phyloP scores from a whole-genome alignment of 2,888 invertebrate species.

The Malthinus seriepunctatus region DNA sequence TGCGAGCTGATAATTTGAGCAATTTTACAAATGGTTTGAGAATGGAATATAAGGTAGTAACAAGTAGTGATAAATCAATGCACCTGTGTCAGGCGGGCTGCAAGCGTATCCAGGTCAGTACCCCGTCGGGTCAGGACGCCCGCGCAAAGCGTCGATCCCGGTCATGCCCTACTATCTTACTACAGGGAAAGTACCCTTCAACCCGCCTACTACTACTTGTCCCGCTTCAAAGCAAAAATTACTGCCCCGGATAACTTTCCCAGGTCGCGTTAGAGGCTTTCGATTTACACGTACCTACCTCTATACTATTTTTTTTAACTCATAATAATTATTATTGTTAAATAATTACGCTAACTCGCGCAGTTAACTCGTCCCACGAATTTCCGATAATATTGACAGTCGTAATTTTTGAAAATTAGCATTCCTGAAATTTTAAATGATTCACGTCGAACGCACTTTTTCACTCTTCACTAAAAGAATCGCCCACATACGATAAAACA shows the following conservation, averaged over 20 bases:
- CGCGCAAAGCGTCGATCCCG: constrained; percentile 38
- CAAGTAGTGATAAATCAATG: constrained; percentile 50
- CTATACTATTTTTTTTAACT: too few relatives aligned
- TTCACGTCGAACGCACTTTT: too few relatives aligned
- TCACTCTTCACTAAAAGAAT: too few relatives aligned
- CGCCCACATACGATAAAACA: too few relatives aligned
- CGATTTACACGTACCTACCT: constrained; percentile 22
- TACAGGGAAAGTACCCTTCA: constrained; percentile 34
- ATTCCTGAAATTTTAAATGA: too few relatives aligned
- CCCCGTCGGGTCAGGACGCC: constrained; percentile 50
- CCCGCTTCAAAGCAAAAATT: constrained; percentile 33
- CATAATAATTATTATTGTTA: too few relatives aligned
- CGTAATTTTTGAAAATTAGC: too few relatives aligned
- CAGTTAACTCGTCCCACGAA: too few relatives aligned
- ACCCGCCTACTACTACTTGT: constrained; percentile 31
- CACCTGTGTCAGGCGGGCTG: constrained; percentile 48
- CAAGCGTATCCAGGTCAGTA: constrained; percentile 51
- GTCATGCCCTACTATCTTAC: constrained; percentile 39
- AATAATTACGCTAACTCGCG: too few relatives aligned
- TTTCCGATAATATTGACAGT: too few relatives aligned
- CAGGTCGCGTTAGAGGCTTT: constrained; percentile 28
- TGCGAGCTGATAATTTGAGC: constrained; percentile 14
- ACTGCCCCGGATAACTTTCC: constrained; percentile 31
- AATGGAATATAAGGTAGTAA: constrained; percentile 29
- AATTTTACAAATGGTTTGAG: constrained; percentile 16